Conservation (phyloP, 2,888 invertebrate species). For the Oscheius sp. region DNA sequence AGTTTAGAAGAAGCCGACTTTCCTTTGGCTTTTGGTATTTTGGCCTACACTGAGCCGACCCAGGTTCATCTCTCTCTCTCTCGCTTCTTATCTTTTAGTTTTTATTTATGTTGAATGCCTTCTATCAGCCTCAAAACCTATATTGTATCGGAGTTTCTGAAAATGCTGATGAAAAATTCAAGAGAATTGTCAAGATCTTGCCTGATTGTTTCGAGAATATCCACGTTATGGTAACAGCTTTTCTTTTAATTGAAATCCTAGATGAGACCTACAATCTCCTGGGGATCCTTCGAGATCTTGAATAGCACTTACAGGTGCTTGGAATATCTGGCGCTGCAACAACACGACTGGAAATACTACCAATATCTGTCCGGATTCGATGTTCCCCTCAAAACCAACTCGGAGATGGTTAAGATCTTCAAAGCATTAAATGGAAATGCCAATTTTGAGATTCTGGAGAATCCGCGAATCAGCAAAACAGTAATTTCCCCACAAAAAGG, state of each 20-base stretch:
- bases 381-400: constrained; percentile 45
- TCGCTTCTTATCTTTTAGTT: constrained; percentile 53
- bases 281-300: constrained; percentile 49
- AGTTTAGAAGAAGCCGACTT: constrained; percentile 39
- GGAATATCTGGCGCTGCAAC: constrained; percentile 34
- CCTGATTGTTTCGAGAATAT: constrained; percentile 56
- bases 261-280: constrained; percentile 40
- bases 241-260: constrained; percentile 27
- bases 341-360: constrained; percentile 43
- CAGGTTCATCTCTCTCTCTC: too few species aligned
- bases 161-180: constrained; percentile 43
- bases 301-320: constrained; percentile 40
- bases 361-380: constrained; percentile 50
- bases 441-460: constrained; percentile 44
- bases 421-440: constrained; percentile 40
- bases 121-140: constrained; percentile 64
- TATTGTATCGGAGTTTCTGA: constrained; percentile 61
- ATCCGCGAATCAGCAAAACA: too few species aligned
- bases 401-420: constrained; percentile 49
- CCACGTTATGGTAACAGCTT: constrained; percentile 52
- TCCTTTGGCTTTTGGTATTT: constrained; percentile 43
- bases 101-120: constrained; percentile 51
- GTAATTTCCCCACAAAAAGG: too few species aligned
- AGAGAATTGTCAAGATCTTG: constrained; percentile 40
- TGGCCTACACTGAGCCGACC: constrained; percentile 35